A percentile compares a stretch with the other conserved stretches of the same genome.
Conservation (phyloP, 92 coral and sea anemone genomes). For the Epizoanthus rinbou region DNA sequence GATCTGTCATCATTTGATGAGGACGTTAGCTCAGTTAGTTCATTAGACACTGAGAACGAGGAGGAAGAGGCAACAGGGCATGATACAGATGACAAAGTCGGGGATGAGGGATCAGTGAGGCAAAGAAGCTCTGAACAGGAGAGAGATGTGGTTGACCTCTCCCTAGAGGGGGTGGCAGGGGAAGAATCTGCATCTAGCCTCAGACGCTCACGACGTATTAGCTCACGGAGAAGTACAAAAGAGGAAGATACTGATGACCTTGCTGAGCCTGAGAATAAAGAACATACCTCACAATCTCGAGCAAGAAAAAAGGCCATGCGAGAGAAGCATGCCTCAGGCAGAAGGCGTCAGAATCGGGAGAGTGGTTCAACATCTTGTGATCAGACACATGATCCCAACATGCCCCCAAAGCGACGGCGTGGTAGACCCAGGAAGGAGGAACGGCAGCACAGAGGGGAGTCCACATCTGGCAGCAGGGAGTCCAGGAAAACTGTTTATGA, state of each 20-base stretch:
- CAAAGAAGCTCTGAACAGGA: background rate
- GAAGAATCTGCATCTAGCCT: slow-evolving; percentile 26
- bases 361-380: slow-evolving; percentile 19
- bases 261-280: slow-evolving; percentile 32
- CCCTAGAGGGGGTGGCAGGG: slow-evolving; percentile 16
- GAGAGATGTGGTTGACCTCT: background rate
- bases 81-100: slow-evolving; percentile 1
- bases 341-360: slow-evolving; percentile 11
- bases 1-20: slow-evolving; percentile 96
- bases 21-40: slow-evolving; percentile 71
- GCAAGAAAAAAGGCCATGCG: slow-evolving; percentile 30
- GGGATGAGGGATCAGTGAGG: background rate
- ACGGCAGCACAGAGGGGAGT: slow-evolving; percentile 12
- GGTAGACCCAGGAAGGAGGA: slow-evolving; percentile 83
- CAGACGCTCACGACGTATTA: slow-evolving; percentile 65
- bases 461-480: slow-evolving; percentile 35
- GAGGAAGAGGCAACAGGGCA: slow-evolving; percentile 35
- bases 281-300: background rate
- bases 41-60: slow-evolving; percentile 46
- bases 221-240: slow-evolving; percentile 67
- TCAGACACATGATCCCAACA: slow-evolving; percentile 2
- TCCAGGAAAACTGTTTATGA: slow-evolving; percentile 34
- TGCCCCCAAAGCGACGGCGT: slow-evolving; percentile 64
- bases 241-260: slow-evolving; percentile 61
- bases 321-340: background rate